A percentile compares a stretch with the other conserved stretches of the same genome.
These are phyloP conservation scores for Chloropsis cyanopogon DNA, from an alignment of 2,113 vertebrate genomes.

Conservation along the genomic window DNA sequence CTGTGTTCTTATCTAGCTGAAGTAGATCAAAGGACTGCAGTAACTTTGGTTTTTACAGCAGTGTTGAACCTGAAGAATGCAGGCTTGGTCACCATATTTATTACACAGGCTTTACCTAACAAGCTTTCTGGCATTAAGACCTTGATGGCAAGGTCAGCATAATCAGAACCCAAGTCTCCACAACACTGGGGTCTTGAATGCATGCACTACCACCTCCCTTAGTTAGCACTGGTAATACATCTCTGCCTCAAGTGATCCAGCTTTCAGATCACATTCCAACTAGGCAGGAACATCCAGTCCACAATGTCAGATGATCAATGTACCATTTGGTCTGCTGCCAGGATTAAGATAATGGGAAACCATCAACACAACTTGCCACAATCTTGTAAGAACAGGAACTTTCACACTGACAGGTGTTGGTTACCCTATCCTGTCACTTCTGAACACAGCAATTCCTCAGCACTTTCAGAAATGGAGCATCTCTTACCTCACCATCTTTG, in stretches of 20 bases:
- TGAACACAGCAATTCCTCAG: not conserved
- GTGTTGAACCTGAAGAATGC: not conserved
- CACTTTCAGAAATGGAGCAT: not conserved
- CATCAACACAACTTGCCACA: not conserved
- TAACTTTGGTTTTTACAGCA: not conserved
- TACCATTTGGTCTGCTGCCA: not conserved
- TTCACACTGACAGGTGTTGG: not conserved
- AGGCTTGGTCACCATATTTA: not conserved
- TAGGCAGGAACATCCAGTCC: not conserved
- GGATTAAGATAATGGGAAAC: not conserved
- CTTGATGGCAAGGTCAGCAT: not conserved
- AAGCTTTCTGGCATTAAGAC: not conserved
- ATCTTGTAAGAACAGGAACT: not conserved
- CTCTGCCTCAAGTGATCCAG: not conserved
- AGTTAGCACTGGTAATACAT: not conserved
- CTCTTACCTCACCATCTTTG: constrained; percentile 91
- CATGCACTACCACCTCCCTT: not conserved
- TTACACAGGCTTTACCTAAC: not conserved
- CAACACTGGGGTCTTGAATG: not conserved
- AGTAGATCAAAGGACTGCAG: not conserved
- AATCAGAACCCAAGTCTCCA: not conserved
- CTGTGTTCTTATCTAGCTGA: not conserved
- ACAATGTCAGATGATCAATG: not conserved
- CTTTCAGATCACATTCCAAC: not conserved
- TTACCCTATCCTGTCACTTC: not conserved